A percentile compares a stretch with the other conserved stretches of the same genome.
Conservation (phyloP, 2,888 invertebrate genomes). For the Aleiodes testaceus region DNA sequence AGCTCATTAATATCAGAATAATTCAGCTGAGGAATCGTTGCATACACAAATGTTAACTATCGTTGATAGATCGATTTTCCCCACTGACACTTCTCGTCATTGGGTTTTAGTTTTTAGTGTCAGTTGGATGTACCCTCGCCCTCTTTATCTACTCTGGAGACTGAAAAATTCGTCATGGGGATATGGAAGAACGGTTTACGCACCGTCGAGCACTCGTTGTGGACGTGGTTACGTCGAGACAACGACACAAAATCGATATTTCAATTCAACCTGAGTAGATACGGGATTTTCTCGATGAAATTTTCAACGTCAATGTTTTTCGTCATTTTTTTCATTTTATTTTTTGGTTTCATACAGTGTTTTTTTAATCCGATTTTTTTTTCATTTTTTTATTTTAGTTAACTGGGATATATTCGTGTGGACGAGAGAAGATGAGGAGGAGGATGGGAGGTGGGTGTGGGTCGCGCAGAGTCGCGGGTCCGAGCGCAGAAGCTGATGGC, state of each 20-base stretch:
- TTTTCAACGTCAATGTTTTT: constrained; percentile 16
- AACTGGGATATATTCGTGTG: constrained; percentile 29
- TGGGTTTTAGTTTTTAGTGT: constrained; percentile 23
- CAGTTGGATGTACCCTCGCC: not conserved
- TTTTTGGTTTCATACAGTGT: not conserved
- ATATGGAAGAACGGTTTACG: constrained; percentile 47
- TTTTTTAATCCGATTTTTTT: constrained; percentile 29
- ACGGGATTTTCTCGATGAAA: constrained; percentile 28
- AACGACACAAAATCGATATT: constrained; percentile 54
- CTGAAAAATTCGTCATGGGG: constrained; percentile 49
- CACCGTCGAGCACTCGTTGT: constrained; percentile 49
- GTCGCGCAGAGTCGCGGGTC: constrained; percentile 48
- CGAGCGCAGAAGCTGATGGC: constrained; percentile 53
- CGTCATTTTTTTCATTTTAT: not conserved
- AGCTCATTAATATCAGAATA: not conserved
- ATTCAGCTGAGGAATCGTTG: not conserved
- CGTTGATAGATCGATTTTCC: constrained; percentile 26
- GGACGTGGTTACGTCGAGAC: constrained; percentile 41
- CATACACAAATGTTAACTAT: not conserved
- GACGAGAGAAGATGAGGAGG: constrained; percentile 23
- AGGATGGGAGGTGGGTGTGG: constrained; percentile 38
- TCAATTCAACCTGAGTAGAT: constrained; percentile 47
- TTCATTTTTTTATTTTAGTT: constrained; percentile 16
- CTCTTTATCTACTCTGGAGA: constrained; percentile 24
- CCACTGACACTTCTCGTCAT: constrained; percentile 17